These are phyloP conservation scores for Zaprionus bogoriensis DNA, from an alignment of 2,888 invertebrate species.

Conservation along the genomic window DNA sequence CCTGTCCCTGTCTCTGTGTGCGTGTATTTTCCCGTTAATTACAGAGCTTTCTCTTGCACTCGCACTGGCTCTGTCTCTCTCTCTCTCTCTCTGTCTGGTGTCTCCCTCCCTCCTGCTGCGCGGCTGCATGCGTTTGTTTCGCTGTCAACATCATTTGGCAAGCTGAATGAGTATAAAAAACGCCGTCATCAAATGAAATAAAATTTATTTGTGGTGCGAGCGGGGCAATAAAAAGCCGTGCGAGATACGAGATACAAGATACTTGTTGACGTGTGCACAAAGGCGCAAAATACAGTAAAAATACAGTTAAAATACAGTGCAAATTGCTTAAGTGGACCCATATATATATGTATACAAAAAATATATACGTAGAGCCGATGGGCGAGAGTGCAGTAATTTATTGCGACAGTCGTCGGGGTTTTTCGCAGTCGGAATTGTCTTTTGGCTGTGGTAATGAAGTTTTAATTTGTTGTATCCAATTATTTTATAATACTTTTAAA, in stretches of 20 bases:
- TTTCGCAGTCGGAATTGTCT: not conserved
- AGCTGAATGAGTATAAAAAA: constrained; percentile 34
- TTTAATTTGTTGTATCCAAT: not conserved
- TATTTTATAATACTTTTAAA: not conserved
- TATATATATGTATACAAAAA: not conserved
- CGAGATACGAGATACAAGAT: no score
- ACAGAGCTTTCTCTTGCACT: constrained; percentile 10
- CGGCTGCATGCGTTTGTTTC: constrained; percentile 47
- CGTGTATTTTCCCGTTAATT: constrained; percentile 51
- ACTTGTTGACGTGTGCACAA: constrained; percentile 47
- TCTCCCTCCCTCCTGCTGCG: not conserved
- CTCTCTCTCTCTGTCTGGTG: not conserved
- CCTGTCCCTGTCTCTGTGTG: not conserved
- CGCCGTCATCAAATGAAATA: constrained; percentile 66
- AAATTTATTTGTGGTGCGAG: constrained; percentile 61
- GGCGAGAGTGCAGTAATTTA: not conserved
- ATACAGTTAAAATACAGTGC: constrained; percentile 54
- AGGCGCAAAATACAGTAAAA: constrained; percentile 47
- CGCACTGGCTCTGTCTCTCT: not conserved
- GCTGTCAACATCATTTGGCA: constrained; percentile 73
- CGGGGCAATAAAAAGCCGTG: constrained; percentile 53
- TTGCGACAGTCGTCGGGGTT: not conserved
- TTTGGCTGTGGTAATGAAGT: not conserved
- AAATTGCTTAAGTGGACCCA: constrained; percentile 36
- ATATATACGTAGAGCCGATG: not conserved